Evolutionary conservation across 2,888 invertebrate species (phyloP).

Genomic region (Drosophila parthenogenetica): DNA sequence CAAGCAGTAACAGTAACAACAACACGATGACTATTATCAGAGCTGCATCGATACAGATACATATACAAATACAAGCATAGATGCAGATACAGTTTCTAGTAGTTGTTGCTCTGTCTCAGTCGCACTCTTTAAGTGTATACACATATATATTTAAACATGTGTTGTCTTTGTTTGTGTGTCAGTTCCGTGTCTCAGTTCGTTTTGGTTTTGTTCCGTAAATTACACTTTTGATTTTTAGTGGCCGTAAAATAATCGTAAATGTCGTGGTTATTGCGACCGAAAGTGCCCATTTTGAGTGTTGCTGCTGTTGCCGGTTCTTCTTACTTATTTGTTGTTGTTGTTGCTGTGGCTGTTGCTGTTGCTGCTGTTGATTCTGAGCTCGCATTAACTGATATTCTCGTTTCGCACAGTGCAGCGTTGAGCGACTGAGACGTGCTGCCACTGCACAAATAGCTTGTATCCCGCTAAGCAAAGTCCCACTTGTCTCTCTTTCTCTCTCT

Average conservation of each 20-base stretch:
- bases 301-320: constrained; percentile 43
- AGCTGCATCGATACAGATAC: constrained; percentile 31
- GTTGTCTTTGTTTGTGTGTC: constrained; percentile 38
- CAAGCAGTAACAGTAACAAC: constrained; percentile 4
- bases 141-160: background rate
- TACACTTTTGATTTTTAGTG: constrained; percentile 85
- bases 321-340: constrained; percentile 26
- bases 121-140: background rate
- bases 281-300: constrained; percentile 84
- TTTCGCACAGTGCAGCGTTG: constrained; percentile 78
- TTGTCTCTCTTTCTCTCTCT: background rate
- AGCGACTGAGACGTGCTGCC: constrained; percentile 69
- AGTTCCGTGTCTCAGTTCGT: constrained; percentile 48
- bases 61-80: background rate
- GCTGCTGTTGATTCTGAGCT: constrained; percentile 56
- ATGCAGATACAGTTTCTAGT: constrained; percentile 18
- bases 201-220: constrained; percentile 82
- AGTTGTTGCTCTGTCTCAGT: constrained; percentile 5
- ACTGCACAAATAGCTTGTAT: constrained; percentile 69
- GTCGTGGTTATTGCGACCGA: constrained; percentile 85
- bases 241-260: constrained; percentile 85
- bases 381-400: constrained; percentile 77
- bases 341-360: constrained; percentile 41
- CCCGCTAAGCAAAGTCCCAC: constrained; percentile 25
- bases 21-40: constrained; percentile 28